Conservation (phyloP, 2,797 vertebrate species). For the Periophthalmus magnuspinnatus region DNA sequence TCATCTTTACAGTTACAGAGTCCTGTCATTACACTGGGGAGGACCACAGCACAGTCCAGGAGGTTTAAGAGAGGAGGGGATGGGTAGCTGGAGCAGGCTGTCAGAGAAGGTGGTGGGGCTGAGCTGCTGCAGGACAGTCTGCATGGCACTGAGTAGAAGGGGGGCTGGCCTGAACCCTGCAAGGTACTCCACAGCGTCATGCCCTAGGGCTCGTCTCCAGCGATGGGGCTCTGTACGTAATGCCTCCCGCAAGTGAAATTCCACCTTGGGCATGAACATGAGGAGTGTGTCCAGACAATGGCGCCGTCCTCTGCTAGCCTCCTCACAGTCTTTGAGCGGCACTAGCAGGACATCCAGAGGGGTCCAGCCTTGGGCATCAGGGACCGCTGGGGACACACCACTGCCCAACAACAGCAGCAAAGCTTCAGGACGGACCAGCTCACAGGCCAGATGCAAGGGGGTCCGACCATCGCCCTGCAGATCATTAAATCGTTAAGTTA, state of each 20-base stretch:
- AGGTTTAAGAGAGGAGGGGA: conserved; percentile 84
- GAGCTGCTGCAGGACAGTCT: conserved; percentile 81
- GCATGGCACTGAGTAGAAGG: conserved; percentile 84
- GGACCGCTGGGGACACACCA: conserved; percentile 80
- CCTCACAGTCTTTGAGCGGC: conserved; percentile 78
- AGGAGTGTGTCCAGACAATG: conserved; percentile 84
- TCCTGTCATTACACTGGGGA: neutral
- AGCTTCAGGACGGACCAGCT: conserved; percentile 81
- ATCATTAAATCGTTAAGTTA: conserved; percentile 37
- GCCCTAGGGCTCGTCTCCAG: conserved; percentile 81
- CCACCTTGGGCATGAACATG: conserved; percentile 81
- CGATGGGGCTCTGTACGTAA: conserved; percentile 73
- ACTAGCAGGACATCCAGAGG: conserved; percentile 83
- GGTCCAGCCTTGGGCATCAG: conserved; percentile 81
- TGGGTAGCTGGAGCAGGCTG: conserved; percentile 84
- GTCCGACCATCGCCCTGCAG: conserved; percentile 81
- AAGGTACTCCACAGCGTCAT: conserved; percentile 81
- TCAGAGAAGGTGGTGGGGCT: conserved; percentile 80
- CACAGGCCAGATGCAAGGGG: conserved; percentile 85
- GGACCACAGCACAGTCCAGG: conserved; percentile 60
- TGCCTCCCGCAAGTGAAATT: conserved; percentile 78
- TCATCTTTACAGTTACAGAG: neutral
- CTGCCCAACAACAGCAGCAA: conserved; percentile 82
- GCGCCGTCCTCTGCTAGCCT: conserved; percentile 70
- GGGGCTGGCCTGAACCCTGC: conserved; percentile 78